phyloP scores from a whole-genome alignment of 2,888 invertebrate species.

The Hipparchia sbordonii region DNA sequence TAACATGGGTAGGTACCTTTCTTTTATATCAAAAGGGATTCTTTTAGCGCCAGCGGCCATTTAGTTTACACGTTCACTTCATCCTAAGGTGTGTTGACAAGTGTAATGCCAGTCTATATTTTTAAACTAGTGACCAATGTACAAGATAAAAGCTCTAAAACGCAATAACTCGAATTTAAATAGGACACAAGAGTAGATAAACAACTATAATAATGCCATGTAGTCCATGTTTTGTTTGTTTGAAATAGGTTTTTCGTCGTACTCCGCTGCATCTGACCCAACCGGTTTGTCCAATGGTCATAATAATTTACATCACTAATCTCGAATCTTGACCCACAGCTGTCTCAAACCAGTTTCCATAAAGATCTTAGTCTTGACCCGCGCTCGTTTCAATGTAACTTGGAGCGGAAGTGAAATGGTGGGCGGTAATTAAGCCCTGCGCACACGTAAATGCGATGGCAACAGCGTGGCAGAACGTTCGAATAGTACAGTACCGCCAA shows the following conservation, averaged over 20 bases:
- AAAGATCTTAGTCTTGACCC: slow-evolving; percentile 50
- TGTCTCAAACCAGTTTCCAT: slow-evolving; percentile 63
- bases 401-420: slow-evolving; percentile 54
- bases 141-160: no score
- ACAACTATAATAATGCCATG: not conserved
- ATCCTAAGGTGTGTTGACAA: no score
- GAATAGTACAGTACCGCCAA: no score
- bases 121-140: no score
- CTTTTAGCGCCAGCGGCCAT: no score
- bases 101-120: no score
- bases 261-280: slow-evolving; percentile 59
- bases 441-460: not conserved
- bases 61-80: no score
- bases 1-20: no score
- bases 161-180: not conserved
- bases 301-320: slow-evolving; percentile 73
- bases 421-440: slow-evolving; percentile 44
- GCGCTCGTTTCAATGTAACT: slow-evolving; percentile 50
- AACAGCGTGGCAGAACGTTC: not conserved
- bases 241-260: slow-evolving; percentile 23
- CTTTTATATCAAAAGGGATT: no score
- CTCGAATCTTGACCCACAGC: slow-evolving; percentile 79
- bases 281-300: slow-evolving; percentile 65
- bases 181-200: not conserved
- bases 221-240: not conserved